Percentiles rank a stretch among this genome's conserved stretches.
Conservation (phyloP, 2,888 invertebrate genomes). For the Philopedon plagiatum region DNA sequence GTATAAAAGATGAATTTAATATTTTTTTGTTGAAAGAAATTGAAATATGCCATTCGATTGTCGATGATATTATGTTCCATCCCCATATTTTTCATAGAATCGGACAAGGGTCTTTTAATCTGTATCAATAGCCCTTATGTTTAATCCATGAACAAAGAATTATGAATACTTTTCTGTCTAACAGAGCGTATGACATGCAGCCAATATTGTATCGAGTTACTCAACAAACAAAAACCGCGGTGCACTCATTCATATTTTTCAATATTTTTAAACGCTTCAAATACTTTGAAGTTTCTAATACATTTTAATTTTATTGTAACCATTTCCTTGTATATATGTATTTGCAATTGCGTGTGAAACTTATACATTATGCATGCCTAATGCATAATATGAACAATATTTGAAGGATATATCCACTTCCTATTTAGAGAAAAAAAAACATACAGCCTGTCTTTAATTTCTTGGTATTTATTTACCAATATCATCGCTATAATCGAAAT, state of each 20-base stretch:
- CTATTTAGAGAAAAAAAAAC: not conserved
- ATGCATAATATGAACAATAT: slow-evolving; percentile 29
- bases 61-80: slow-evolving; percentile 60
- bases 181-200: slow-evolving; percentile 63
- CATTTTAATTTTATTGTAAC: slow-evolving; percentile 54
- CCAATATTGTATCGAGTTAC: slow-evolving; percentile 65
- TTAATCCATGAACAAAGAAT: slow-evolving; percentile 65
- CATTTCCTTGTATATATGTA: slow-evolving; percentile 52
- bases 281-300: slow-evolving; percentile 56
- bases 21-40: slow-evolving; percentile 58
- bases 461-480: no score
- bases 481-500: no score
- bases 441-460: not conserved
- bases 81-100: slow-evolving; percentile 62
- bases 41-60: slow-evolving; percentile 61
- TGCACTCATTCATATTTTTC: slow-evolving; percentile 51
- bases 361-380: slow-evolving; percentile 23
- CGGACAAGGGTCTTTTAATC: slow-evolving; percentile 61
- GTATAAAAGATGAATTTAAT: slow-evolving; percentile 63
- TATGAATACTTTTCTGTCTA: slow-evolving; percentile 64
- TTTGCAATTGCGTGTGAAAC: slow-evolving; percentile 37
- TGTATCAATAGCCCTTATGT: slow-evolving; percentile 65
- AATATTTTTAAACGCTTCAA: slow-evolving; percentile 56
- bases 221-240: slow-evolving; percentile 57
- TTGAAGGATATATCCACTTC: slow-evolving; percentile 31